phyloP scores from a whole-genome alignment of 1,140 invertebrate species.

The Eufriesea mexicana region DNA sequence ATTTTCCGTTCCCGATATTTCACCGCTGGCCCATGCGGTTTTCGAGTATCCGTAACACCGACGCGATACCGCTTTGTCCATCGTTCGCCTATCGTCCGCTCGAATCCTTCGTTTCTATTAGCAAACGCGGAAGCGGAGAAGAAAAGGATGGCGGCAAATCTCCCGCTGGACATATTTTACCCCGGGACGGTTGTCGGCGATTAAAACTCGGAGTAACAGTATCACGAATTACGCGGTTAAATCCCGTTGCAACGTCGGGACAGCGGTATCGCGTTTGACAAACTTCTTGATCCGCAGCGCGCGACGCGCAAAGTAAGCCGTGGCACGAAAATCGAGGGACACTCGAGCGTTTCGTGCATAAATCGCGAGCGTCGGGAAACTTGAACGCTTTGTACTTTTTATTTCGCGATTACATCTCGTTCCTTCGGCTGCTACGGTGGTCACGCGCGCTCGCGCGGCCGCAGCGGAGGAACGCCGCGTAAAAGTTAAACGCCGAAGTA shows the following conservation, averaged over 20 bases:
- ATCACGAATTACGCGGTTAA: constrained; percentile 1
- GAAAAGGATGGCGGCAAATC: not conserved
- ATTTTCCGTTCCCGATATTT: not conserved
- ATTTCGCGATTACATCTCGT: constrained; percentile 37
- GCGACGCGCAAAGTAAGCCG: constrained; percentile 2
- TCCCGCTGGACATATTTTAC: not conserved
- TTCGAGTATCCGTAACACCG: no score
- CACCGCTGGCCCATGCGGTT: no score
- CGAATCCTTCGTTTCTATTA: not conserved
- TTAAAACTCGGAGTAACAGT: constrained; percentile 17
- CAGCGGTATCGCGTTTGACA: constrained; percentile 11
- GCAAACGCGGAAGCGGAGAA: not conserved
- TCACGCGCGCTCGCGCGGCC: not conserved
- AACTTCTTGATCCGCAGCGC: constrained; percentile 25
- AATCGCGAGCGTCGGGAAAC: constrained; percentile 44
- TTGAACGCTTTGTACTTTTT: constrained; percentile 52
- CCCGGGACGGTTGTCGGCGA: not conserved
- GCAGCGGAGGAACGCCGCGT: constrained; percentile 28
- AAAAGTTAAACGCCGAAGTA: constrained; percentile 64
- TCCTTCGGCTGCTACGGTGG: constrained; percentile 33
- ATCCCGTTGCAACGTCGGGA: constrained; percentile 6
- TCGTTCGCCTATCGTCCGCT: no score
- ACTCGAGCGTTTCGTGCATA: constrained; percentile 45
- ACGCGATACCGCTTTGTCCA: no score
- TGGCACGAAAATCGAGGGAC: constrained; percentile 11